Percentiles rank a stretch among this genome's conserved stretches.
Evolutionary conservation across 2,113 vertebrate genomes (phyloP).

Genomic region (Chelonoidis abingdonii): DNA sequence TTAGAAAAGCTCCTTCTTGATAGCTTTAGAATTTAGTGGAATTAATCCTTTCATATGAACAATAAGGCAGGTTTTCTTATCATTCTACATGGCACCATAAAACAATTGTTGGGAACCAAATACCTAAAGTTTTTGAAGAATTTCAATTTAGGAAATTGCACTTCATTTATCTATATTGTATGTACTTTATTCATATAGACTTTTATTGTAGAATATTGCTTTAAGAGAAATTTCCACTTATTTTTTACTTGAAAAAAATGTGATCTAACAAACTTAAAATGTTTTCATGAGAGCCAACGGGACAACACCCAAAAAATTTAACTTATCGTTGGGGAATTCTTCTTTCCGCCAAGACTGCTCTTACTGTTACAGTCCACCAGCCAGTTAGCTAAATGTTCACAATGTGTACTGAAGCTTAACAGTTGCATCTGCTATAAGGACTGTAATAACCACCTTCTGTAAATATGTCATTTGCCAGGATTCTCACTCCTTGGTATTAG

Average conservation of each 20-base stretch:
- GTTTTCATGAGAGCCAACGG: not conserved
- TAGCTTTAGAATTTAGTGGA: slow-evolving; percentile 10
- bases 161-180: not conserved
- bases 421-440: not conserved
- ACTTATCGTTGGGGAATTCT: not conserved
- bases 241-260: not conserved
- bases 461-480: not conserved
- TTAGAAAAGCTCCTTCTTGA: not conserved
- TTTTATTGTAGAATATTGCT: not conserved
- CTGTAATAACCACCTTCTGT: not conserved
- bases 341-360: not conserved
- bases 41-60: not conserved
- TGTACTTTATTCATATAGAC: not conserved
- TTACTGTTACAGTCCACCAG: not conserved
- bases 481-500: not conserved
- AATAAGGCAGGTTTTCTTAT: not conserved
- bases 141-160: not conserved
- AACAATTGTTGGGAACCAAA: not conserved
- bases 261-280: not conserved
- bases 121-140: not conserved
- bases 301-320: not conserved
- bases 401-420: not conserved
- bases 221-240: not conserved
- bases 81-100: not conserved
- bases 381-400: not conserved